phyloP scores from a whole-genome alignment of 30 jellyfish, hydroid and myxozoan genomes.

The Aurelia aurita region DNA sequence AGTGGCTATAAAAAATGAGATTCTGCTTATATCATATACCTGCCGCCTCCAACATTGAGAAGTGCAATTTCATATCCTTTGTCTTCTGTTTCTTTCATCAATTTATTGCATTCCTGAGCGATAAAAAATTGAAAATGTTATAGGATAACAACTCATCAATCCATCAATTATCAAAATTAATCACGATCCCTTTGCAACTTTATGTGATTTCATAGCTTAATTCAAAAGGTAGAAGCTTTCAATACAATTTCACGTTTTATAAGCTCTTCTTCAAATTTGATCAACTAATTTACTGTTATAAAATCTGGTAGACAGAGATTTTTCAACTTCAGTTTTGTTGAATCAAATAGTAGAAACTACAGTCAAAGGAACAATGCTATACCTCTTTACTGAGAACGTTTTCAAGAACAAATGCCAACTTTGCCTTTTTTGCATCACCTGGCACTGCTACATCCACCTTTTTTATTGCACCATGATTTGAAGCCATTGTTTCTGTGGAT shows the following conservation, averaged over 20 bases:
- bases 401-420: conserved; percentile 35
- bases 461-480: background rate
- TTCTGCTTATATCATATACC: no score
- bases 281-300: no score
- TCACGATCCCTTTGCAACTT: no score
- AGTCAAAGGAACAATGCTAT: background rate
- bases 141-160: background rate
- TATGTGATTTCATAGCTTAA: no score
- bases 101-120: conserved; percentile 60
- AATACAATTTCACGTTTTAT: no score
- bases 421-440: background rate
- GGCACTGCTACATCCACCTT: background rate
- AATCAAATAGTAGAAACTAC: background rate
- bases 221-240: no score
- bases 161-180: background rate
- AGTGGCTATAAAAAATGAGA: no score
- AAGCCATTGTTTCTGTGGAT: background rate
- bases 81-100: conserved; percentile 53
- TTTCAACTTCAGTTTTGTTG: no score
- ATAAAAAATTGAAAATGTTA: background rate
- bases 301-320: no score
- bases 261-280: no score
- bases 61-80: conserved; percentile 71
- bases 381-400: conserved; percentile 27
- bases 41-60: conserved; percentile 64